Percentiles rank a stretch among this genome's conserved stretches.
These are phyloP conservation scores for Pelecanoides urinatrix DNA, from an alignment of 2,113 vertebrate genomes.

Conservation along the genomic window DNA sequence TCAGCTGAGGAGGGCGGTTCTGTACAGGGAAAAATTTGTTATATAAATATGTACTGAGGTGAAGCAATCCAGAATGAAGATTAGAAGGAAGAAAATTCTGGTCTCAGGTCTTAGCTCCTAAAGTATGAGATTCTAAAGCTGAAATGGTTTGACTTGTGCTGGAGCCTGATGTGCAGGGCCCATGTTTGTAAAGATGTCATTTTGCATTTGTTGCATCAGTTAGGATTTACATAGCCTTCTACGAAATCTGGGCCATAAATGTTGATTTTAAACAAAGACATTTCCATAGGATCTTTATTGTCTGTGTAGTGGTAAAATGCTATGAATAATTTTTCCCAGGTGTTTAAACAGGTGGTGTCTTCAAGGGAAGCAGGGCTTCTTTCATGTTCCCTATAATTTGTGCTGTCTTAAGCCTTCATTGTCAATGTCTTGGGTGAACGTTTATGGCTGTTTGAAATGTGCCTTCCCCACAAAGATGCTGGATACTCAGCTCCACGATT, in stretches of 20 bases:
- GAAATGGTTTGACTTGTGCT: not conserved
- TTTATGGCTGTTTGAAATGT: slow-evolving; percentile 37
- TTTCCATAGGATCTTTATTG: slow-evolving; percentile 38
- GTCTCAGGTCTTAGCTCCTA: not conserved
- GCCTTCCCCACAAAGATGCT: slow-evolving; percentile 47
- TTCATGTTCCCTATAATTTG: slow-evolving; percentile 60
- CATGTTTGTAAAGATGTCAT: not conserved
- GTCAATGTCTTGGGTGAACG: slow-evolving; percentile 53
- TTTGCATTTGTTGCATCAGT: not conserved
- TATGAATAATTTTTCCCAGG: slow-evolving; percentile 53
- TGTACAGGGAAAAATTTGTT: not conserved
- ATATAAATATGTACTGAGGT: not conserved
- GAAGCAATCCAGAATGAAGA: not conserved
- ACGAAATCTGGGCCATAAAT: not conserved
- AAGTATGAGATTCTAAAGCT: not conserved
- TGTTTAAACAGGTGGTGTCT: slow-evolving; percentile 53
- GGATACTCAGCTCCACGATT: not conserved
- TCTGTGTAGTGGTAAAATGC: slow-evolving; percentile 29
- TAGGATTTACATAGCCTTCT: not conserved
- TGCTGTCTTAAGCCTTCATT: slow-evolving; percentile 57
- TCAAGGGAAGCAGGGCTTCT: slow-evolving; percentile 43
- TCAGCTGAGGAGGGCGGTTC: not conserved
- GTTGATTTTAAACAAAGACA: slow-evolving; percentile 54
- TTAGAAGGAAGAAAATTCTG: not conserved
- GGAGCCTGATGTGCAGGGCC: not conserved